Evolutionary conservation across 2,113 vertebrate genomes (phyloP).

Genomic region (Ia io): DNA sequence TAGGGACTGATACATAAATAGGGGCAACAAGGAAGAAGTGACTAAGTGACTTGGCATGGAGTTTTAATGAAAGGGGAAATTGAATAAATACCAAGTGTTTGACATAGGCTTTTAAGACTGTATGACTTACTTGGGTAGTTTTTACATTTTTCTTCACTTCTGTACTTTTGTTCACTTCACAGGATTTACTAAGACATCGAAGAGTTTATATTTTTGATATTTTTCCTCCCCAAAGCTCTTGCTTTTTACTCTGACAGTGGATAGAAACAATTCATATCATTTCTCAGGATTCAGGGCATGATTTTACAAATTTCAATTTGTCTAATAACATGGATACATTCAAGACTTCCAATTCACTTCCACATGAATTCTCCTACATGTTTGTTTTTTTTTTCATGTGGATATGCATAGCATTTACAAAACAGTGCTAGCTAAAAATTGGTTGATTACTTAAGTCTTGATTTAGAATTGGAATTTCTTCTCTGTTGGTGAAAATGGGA

Average conservation of each 20-base stretch:
- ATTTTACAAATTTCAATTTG: constrained; percentile 1
- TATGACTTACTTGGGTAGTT: background rate
- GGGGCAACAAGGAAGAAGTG: background rate
- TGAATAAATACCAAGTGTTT: background rate
- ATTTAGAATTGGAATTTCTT: background rate
- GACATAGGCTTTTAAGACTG: background rate
- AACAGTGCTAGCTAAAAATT: background rate
- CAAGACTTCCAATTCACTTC: background rate
- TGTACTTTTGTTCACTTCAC: background rate
- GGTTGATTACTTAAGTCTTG: background rate
- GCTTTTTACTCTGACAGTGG: background rate
- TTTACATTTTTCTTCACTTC: background rate
- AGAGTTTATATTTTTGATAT: background rate
- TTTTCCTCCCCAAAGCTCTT: background rate
- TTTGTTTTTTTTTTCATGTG: background rate
- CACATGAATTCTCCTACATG: background rate
- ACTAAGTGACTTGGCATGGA: background rate
- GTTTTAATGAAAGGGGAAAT: background rate
- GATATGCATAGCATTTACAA: background rate
- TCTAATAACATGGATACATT: background rate
- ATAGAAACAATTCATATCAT: background rate
- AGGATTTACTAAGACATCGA: background rate
- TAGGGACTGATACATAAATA: background rate
- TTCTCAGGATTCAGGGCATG: background rate
- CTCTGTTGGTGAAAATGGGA: background rate